Evolutionary conservation across 2,113 vertebrate genomes (phyloP).

Genomic region (Trachemys scripta): DNA sequence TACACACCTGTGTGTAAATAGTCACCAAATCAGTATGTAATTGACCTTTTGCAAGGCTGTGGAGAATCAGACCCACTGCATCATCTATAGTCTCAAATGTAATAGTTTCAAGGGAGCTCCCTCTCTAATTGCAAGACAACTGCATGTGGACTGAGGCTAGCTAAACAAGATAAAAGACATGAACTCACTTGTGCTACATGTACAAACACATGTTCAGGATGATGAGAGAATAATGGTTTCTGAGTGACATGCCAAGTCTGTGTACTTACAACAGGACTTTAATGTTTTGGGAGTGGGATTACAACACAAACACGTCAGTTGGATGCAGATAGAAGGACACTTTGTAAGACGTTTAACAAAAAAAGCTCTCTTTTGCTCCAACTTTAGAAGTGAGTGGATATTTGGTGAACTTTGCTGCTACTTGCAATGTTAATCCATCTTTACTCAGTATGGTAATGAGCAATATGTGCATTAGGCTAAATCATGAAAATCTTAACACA

Average conservation of each 20-base stretch:
- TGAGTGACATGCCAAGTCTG: background rate
- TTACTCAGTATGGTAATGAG: background rate
- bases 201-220: background rate
- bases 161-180: background rate
- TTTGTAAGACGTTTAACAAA: background rate
- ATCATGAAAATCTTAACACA: background rate
- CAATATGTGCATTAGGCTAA: background rate
- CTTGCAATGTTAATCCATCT: background rate
- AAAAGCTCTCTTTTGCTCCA: background rate
- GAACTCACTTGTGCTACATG: background rate
- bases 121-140: background rate
- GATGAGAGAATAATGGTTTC: background rate
- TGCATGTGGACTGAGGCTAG: background rate
- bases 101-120: background rate
- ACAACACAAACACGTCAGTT: background rate
- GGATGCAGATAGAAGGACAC: background rate
- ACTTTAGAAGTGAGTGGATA: background rate
- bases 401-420: background rate
- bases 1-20: background rate
- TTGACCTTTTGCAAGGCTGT: background rate
- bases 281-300: background rate
- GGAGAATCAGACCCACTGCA: background rate
- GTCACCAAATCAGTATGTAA: background rate
- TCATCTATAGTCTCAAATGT: background rate
- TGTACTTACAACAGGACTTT: fast-evolving